phyloP scores from a whole-genome alignment of 2,113 vertebrate genomes.

The Megalops atlanticus region DNA sequence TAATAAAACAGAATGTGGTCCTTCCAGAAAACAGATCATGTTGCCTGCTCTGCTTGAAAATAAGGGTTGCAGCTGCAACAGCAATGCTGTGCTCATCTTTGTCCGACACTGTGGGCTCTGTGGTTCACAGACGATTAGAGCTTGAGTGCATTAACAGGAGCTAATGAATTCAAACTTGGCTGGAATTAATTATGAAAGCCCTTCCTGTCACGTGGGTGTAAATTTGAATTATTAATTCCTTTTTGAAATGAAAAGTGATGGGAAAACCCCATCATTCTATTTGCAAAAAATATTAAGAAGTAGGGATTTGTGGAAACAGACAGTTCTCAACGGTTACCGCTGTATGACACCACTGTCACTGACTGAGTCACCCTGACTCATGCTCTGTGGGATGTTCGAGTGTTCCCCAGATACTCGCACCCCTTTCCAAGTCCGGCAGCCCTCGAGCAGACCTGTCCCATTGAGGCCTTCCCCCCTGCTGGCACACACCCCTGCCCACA shows the following conservation, averaged over 20 bases:
- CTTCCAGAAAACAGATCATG: no score
- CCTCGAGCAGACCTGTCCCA: neutral
- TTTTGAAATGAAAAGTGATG: neutral
- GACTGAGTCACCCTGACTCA: neutral
- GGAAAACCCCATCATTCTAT: neutral
- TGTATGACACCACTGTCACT: neutral
- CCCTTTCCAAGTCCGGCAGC: neutral
- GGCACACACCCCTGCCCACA: neutral
- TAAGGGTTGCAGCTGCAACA: no score
- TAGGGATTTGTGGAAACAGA: neutral
- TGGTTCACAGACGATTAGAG: neutral
- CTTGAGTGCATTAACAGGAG: neutral
- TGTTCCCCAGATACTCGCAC: neutral
- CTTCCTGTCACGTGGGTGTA: neutral
- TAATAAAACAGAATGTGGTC: no score
- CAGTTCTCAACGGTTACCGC: neutral
- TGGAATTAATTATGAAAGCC: neutral
- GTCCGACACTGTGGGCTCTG: neutral
- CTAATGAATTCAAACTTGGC: neutral
- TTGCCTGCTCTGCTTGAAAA: no score
- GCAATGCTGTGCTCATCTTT: neutral
- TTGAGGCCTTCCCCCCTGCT: neutral
- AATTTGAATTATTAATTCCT: slow-evolving; percentile 35
- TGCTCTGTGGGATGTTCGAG: neutral
- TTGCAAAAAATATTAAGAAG: neutral